Conservation (phyloP, 2,888 invertebrate species). For the Malthinus flaveolus region DNA sequence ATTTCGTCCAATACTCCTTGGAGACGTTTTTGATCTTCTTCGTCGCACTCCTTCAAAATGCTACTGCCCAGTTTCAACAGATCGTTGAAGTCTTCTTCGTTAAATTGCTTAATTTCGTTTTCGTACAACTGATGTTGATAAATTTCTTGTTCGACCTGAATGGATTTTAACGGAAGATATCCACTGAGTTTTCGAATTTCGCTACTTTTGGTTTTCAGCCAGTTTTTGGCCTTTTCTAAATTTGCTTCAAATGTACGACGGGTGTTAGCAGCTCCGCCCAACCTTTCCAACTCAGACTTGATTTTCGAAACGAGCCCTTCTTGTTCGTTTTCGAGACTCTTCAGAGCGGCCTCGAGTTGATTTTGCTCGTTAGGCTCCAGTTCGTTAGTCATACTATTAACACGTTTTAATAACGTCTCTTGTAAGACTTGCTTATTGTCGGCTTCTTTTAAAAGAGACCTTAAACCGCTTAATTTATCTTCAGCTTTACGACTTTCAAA, state of each 20-base stretch:
- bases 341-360: slow-evolving; percentile 73
- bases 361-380: slow-evolving; percentile 83
- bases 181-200: slow-evolving; percentile 77
- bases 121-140: slow-evolving; percentile 75
- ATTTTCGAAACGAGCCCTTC: slow-evolving; percentile 71
- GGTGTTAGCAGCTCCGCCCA: slow-evolving; percentile 70
- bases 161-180: slow-evolving; percentile 76
- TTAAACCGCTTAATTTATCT: slow-evolving; percentile 70
- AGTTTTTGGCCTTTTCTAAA: slow-evolving; percentile 76
- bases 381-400: slow-evolving; percentile 82
- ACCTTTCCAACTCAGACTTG: slow-evolving; percentile 73
- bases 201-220: slow-evolving; percentile 77
- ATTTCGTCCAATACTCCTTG: slow-evolving; percentile 71
- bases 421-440: slow-evolving; percentile 82
- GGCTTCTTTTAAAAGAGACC: slow-evolving; percentile 78
- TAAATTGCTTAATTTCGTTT: slow-evolving; percentile 75
- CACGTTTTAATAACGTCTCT: slow-evolving; percentile 81
- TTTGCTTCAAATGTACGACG: slow-evolving; percentile 78
- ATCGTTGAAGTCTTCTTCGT: slow-evolving; percentile 73
- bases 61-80: slow-evolving; percentile 75
- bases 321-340: slow-evolving; percentile 74
- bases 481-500: slow-evolving; percentile 79
- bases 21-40: slow-evolving; percentile 67
- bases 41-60: slow-evolving; percentile 80
- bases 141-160: slow-evolving; percentile 82